Evolutionary conservation across 1,140 invertebrate species (phyloP).

Genomic region (Anadara kagoshimensis): DNA sequence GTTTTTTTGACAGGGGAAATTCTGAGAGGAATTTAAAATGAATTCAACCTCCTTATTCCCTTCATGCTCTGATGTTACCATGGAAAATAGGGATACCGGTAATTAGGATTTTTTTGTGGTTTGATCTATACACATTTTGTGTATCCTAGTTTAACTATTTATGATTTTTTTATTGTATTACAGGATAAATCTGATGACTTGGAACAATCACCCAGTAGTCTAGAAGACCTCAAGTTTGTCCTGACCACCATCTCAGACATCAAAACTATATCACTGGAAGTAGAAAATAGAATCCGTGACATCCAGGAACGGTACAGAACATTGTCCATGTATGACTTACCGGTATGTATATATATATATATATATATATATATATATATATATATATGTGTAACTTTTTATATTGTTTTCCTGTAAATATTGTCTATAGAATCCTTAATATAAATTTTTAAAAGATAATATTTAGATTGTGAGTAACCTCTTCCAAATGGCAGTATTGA

Average conservation of each 20-base stretch:
- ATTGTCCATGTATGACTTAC: constrained; percentile 70
- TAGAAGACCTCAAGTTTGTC: constrained; percentile 88
- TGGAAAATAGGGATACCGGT: too few relatives aligned
- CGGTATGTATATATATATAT: constrained; percentile 49
- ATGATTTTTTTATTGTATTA: constrained; percentile 22
- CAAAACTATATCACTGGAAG: constrained; percentile 82
- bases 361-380: background rate
- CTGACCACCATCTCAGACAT: constrained; percentile 87
- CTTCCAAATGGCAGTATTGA: too few relatives aligned
- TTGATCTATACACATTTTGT: background rate
- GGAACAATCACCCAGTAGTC: constrained; percentile 76
- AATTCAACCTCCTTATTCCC: too few relatives aligned
- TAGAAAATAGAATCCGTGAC: constrained; percentile 82
- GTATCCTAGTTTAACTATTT: background rate
- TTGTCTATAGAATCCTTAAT: too few relatives aligned
- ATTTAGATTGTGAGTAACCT: too few relatives aligned
- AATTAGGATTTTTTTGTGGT: too few relatives aligned
- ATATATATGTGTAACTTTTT: too few relatives aligned
- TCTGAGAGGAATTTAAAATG: too few relatives aligned
- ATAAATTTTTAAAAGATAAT: too few relatives aligned
- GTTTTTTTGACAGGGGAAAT: too few relatives aligned
- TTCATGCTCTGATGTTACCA: too few relatives aligned
- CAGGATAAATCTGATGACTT: constrained; percentile 72
- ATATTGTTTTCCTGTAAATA: too few relatives aligned
- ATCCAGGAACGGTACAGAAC: constrained; percentile 77